Evolutionary conservation across 2,113 vertebrate species (phyloP), one percentile per base, ranked within the genome.

Genomic region (Lophius piscatorius): DNA sequence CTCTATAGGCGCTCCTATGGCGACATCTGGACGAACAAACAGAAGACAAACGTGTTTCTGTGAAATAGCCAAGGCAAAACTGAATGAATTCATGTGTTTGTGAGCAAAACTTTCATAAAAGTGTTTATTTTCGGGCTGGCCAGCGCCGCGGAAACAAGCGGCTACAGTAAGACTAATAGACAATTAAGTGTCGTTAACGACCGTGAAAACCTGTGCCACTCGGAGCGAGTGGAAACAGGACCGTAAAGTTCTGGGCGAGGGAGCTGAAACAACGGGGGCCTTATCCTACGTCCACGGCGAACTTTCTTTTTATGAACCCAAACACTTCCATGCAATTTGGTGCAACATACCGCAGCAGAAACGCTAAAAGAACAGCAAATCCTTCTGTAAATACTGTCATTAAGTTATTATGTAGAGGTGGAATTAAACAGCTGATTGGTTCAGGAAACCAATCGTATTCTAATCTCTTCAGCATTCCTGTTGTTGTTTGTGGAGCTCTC

Each of bases 1-100:
- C 51, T 99, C 97, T 80, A 96, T 93, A 11, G 97, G 96, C 0
- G 97, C 96, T 14, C 97, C 96, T 51, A 99, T 90, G 35, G 97
- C 97, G 40, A 99, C 93, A 87, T 99, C 97, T 99, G 76, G 28
- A 35, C 68, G 48, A 71, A 70, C 40, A 86, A 76, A 38, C 23
- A 46, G 34, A 4, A 58, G 18, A 55, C 73, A 40, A 33, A 51
- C 1, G 29, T 21, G 42, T 48, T 51, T 59, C 16, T 54, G 21
- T 60, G 38, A 62, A 54, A 62, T 52, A 23, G 9, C 6, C 8
- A 6, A 1, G 63, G 41, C 23, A 29, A 67, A n/a, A n/a, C n/a
- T 41, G 26, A 62, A 38, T 28, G 31, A 51, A 33, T 17, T 35
- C 16, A 40, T n/a, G 50, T 56, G 45, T 70, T 45, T 61, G 48